phyloP scores from a whole-genome alignment of 2,797 vertebrate genomes.

The Oryzias sinensis region DNA sequence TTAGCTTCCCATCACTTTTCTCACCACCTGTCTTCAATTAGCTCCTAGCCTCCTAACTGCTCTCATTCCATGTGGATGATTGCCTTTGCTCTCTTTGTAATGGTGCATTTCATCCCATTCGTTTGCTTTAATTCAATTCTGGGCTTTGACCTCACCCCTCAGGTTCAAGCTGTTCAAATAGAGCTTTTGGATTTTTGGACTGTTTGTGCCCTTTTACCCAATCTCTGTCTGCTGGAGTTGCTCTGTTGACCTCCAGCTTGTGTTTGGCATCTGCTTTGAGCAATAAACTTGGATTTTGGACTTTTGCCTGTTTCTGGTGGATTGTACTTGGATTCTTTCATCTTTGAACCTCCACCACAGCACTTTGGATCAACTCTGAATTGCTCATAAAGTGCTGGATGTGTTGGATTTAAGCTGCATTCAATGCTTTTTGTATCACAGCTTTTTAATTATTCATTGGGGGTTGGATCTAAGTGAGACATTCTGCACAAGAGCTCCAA shows the following conservation, averaged over 20 bases:
- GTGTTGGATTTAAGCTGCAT: no score
- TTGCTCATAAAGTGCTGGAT: background rate
- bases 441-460: no score
- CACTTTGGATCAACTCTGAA: slow-evolving; percentile 1
- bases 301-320: background rate
- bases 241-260: background rate
- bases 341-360: background rate
- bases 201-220: background rate
- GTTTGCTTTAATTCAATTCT: background rate
- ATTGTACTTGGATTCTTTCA: background rate
- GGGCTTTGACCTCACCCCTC: no score
- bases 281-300: slow-evolving; percentile 4
- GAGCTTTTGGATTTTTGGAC: background rate
- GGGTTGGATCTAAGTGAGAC: no score
- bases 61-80: no score
- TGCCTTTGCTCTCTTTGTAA: background rate
- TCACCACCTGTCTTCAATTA: no score
- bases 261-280: background rate
- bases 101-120: background rate
- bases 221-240: background rate
- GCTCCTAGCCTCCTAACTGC: no score
- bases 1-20: no score
- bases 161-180: background rate
- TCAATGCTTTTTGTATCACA: no score
- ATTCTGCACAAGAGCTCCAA: no score